phyloP scores from a whole-genome alignment of 2,888 invertebrate species.

The Congeria kusceri region DNA sequence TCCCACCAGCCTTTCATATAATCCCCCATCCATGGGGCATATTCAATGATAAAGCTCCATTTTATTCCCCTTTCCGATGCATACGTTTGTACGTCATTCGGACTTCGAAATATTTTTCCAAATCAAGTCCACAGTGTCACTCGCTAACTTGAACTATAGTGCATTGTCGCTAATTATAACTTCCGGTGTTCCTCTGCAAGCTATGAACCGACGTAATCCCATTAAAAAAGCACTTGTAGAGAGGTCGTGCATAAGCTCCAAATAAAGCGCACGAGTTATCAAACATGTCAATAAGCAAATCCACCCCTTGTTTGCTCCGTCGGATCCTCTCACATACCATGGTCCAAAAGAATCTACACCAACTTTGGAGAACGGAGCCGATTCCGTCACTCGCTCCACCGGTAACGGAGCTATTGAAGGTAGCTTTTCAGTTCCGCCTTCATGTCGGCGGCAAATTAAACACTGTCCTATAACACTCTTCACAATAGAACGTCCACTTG shows the following conservation, averaged over 20 bases:
- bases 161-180: too few relatives aligned
- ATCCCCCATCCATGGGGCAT: not conserved
- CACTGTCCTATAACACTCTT: conserved; percentile 17
- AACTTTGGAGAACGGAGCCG: conserved; percentile 18
- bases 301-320: conserved; percentile 39
- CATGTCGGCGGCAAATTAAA: conserved; percentile 14
- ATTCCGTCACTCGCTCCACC: conserved; percentile 26
- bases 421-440: conserved; percentile 35
- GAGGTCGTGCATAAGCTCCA: conserved; percentile 47
- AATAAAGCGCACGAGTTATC: conserved; percentile 34
- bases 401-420: conserved; percentile 43
- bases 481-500: conserved; percentile 22
- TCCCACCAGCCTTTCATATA: not conserved
- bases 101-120: too few relatives aligned
- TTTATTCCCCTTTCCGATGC: not conserved
- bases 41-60: not conserved
- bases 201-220: not conserved
- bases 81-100: too few relatives aligned
- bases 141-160: too few relatives aligned
- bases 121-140: too few relatives aligned
- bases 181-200: too few relatives aligned
- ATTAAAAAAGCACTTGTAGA: not conserved
- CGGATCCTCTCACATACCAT: conserved; percentile 19
- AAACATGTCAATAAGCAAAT: conserved; percentile 52
- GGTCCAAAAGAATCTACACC: conserved; percentile 50